Evolutionary conservation across 2,888 invertebrate genomes (phyloP).

Genomic region (Steromphala cineraria): DNA sequence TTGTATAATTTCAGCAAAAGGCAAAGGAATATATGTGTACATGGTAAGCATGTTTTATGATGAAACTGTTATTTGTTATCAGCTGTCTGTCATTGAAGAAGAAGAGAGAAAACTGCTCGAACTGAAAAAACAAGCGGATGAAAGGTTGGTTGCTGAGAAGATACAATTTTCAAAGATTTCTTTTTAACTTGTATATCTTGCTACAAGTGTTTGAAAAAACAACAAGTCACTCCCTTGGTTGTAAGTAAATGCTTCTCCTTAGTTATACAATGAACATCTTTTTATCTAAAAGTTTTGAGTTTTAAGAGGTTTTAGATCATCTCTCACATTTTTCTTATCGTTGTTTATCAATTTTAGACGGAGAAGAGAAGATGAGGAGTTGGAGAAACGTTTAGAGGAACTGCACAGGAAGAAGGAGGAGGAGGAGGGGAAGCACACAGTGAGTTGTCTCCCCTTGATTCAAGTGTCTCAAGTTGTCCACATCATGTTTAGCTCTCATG

Average conservation of each 20-base stretch:
- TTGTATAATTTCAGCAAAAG: no score
- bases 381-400: conserved; percentile 50
- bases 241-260: no score
- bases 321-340: no score
- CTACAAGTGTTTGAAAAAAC: no score
- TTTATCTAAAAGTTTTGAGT: no score
- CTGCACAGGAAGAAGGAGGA: conserved; percentile 81
- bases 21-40: no score
- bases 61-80: no score
- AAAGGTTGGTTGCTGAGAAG: conserved; percentile 47
- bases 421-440: conserved; percentile 31
- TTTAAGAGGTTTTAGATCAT: no score
- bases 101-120: conserved; percentile 58
- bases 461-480: neutral
- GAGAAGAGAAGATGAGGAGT: conserved; percentile 63
- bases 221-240: no score
- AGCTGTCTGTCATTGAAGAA: conserved; percentile 47
- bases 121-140: conserved; percentile 55
- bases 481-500: no score
- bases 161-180: neutral
- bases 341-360: conserved; percentile 37
- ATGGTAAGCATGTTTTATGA: no score
- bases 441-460: neutral
- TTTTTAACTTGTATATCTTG: neutral
- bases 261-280: no score